phyloP scores from a whole-genome alignment of 1,140 invertebrate genomes.

The Xylocopa sonorina region DNA sequence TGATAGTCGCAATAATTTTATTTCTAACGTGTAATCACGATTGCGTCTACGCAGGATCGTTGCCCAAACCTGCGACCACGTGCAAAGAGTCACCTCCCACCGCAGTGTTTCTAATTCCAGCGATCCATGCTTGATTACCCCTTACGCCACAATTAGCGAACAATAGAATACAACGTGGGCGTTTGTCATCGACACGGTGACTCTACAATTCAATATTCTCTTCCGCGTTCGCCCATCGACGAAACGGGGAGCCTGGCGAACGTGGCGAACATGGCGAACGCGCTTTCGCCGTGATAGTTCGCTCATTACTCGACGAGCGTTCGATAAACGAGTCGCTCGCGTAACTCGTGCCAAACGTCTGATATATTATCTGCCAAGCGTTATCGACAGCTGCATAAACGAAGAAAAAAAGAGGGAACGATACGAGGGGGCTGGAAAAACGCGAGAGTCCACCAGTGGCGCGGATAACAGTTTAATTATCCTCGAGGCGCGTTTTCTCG shows the following conservation, averaged over 20 bases:
- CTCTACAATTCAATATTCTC: background rate
- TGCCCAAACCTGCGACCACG: too few species aligned
- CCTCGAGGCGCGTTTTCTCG: conserved; percentile 46
- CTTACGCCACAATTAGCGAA: background rate
- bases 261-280: background rate
- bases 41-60: too few species aligned
- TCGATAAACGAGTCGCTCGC: conserved; percentile 22
- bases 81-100: too few species aligned
- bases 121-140: background rate
- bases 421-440: conserved; percentile 48
- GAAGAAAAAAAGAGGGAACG: conserved; percentile 43
- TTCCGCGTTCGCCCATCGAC: conserved; percentile 6
- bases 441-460: conserved; percentile 9
- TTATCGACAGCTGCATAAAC: conserved; percentile 25
- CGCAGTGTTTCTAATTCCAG: too few species aligned
- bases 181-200: conserved; percentile 2
- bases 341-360: conserved; percentile 8
- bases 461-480: conserved; percentile 68
- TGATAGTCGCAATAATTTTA: too few species aligned
- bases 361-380: conserved; percentile 10
- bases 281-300: conserved; percentile 24
- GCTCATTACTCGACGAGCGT: conserved; percentile 34
- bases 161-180: conserved; percentile 2
- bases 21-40: too few species aligned
- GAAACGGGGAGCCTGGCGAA: background rate